Conservation (phyloP, 2,113 vertebrate species). For the Siniperca knerii region DNA sequence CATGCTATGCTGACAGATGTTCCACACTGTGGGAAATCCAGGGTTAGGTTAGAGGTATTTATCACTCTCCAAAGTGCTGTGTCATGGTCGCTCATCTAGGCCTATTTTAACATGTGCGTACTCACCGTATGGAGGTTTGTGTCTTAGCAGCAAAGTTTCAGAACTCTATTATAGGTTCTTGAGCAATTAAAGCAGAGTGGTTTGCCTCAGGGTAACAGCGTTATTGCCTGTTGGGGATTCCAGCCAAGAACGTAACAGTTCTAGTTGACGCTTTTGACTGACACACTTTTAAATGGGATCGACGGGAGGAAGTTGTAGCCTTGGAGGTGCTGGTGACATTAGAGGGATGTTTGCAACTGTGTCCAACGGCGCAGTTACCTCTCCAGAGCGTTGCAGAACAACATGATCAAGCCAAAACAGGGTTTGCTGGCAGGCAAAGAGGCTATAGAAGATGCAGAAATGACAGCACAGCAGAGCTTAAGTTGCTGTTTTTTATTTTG, state of each 20-base stretch:
- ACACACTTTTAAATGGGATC: constrained; percentile 74
- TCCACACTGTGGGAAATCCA: constrained; percentile 42
- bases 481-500: constrained; percentile 6
- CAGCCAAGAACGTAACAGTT: constrained; percentile 40
- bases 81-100: background rate
- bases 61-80: background rate
- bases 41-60: constrained; percentile 18
- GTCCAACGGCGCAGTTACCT: constrained; percentile 1
- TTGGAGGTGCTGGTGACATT: constrained; percentile 41
- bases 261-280: constrained; percentile 70
- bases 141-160: constrained; percentile 33
- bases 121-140: constrained; percentile 14
- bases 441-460: constrained; percentile 9
- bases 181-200: constrained; percentile 59
- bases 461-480: background rate
- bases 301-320: constrained; percentile 46
- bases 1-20: constrained; percentile 37
- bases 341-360: constrained; percentile 37
- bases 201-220: constrained; percentile 43
- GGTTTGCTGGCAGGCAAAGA: background rate
- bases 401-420: constrained; percentile 6
- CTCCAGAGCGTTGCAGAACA: background rate
- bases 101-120: constrained; percentile 8
- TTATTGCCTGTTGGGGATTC: constrained; percentile 50
- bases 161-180: constrained; percentile 55